Evolutionary conservation across 2,113 vertebrate species (phyloP), one percentile per base, ranked within the genome.

Genomic region (Ranitomeya imitator): DNA sequence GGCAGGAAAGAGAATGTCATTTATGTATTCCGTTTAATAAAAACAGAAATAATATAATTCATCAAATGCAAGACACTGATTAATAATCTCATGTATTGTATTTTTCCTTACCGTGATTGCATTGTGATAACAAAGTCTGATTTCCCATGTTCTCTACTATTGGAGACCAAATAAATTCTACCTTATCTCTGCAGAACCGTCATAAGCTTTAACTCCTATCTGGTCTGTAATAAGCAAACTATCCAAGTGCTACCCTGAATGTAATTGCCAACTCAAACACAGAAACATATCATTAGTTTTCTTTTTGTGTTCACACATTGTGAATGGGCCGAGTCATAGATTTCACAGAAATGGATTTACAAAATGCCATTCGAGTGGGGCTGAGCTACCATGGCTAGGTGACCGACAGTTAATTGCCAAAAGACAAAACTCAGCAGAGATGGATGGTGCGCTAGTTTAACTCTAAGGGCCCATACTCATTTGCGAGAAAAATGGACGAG

Each of bases 31-130:
- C 76, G 78, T 88, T 78, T 84, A 78, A 78, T 84, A 88, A 78
- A 88, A 88, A 67, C 59, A 78, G 67, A 84, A 88, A 78, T 88
- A 74, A 88, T 88, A 55, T 78, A 84, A 88, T 84, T 88, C 79
- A 78, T 84, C 71, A 84, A 78, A 78, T 67, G 11, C 31, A 57
- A 78, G 73, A 88, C 80, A 88, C 59, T 88, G 87, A 88, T 84
- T 88, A 88, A 84, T 77, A 88, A 77, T 78, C 37, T 84, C 52
- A 23, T 37, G 87, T 51, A 84, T 71, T 69, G 57, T 83, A 54
- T 76, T 86, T 88, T 80, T 80, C 65, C 77, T 60, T 88, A 73
- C 79, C 45, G 59, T 88, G 79, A 88, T 83, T 61, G 71, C 18
- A 83, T 54, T 45, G 45, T 45, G 80, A 88, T 88, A 83, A 69